These are phyloP conservation scores for Yponomeuta evonymella DNA, from an alignment of 2,888 invertebrate genomes.

Conservation along the genomic window DNA sequence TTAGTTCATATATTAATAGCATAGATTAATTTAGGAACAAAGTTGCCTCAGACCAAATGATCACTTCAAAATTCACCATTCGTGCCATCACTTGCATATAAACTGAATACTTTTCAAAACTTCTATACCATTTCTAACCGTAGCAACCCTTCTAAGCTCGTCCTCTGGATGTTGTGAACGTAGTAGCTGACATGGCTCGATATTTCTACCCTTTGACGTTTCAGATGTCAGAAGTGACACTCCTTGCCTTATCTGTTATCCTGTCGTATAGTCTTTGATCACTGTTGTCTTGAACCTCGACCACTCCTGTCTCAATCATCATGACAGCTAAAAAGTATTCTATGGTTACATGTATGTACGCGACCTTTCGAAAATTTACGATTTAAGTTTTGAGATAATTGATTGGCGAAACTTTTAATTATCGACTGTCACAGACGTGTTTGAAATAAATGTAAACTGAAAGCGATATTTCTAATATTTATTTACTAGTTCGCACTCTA, in stretches of 20 bases:
- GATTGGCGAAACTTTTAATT: too few species aligned
- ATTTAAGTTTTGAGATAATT: too few species aligned
- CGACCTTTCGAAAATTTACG: too few species aligned
- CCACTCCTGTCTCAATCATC: not conserved
- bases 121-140: constrained; percentile 69
- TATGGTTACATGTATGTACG: too few species aligned
- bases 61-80: not conserved
- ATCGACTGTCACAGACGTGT: too few species aligned
- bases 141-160: constrained; percentile 62
- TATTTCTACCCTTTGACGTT: constrained; percentile 52
- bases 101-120: not conserved
- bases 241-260: constrained; percentile 58
- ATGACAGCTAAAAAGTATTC: not conserved
- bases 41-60: too few species aligned
- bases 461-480: too few species aligned
- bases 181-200: constrained; percentile 65
- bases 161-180: constrained; percentile 71
- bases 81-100: not conserved
- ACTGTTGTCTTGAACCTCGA: constrained; percentile 43
- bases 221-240: constrained; percentile 34
- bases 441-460: too few species aligned
- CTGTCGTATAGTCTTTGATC: constrained; percentile 59
- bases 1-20: too few species aligned
- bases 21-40: too few species aligned
- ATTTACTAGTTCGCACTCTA: too few species aligned